Evolutionary conservation across 2,888 invertebrate genomes (phyloP), one percentile per base, ranked within the genome.

Genomic region (Aphidius colemani): DNA sequence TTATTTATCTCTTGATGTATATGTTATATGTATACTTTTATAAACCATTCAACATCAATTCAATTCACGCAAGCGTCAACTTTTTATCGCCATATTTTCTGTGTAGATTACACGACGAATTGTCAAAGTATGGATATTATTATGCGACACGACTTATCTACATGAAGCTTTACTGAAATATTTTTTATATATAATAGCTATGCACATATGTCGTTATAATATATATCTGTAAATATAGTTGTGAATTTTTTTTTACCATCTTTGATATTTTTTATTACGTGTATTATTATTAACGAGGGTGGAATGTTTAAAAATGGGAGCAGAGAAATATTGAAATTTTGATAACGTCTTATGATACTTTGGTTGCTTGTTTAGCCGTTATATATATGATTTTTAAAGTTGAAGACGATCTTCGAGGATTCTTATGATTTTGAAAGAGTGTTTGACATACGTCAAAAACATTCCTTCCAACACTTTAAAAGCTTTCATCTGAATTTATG

Each of bases 101-200:
- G 48, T 18, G 18, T 63, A 53, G 2, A 18, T 18, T 18, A 18
- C 43, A 57, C 50, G 30, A 39, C 40, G 57, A 48, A 18, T 53
- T 45, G 46, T 59, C 53, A 13, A 53, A 63, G 59, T 63, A 63
- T 63, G 63, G 59, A 59, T 63, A 63, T 63, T 63, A 63, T 63
- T 59, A 63, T 48, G 43, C 18, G 8, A 61, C 46, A 53, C 45
- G 63, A 48, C 58, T 59, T 63, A 63, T 63, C 63, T 59, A 45
- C 53, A 51, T 50, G 30, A 5, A 30, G 30, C 30, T 30, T 30
- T 30, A 30, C 30, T 30, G 30, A 30, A 30, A 30, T 30, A 5
- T 30, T 30, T 30, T 30, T 18, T 18, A 3, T 30, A 30, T 5
- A 30, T 30, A 30, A 30, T 30, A 30, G 30, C 5, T 30, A 30